phyloP scores from a whole-genome alignment of 2,113 vertebrate species.

The Gadus chalcogrammus region DNA sequence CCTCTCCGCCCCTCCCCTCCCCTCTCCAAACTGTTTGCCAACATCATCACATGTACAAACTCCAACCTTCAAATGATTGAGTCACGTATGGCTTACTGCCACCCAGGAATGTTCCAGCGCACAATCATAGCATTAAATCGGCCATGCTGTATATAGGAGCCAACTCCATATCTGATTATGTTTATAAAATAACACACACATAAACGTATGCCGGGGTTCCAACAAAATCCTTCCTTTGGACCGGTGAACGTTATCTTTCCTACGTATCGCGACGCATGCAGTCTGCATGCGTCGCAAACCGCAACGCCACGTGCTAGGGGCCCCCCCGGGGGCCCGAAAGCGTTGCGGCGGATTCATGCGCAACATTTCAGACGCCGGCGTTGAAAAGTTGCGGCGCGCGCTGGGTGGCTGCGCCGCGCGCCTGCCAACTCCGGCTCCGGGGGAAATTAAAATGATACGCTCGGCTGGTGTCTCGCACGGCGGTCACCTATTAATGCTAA shows the following conservation, averaged over 20 bases:
- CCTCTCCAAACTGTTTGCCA: not conserved
- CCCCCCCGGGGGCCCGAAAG: not conserved
- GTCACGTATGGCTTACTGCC: constrained; percentile 5
- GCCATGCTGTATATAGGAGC: constrained; percentile 35
- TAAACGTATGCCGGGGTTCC: no score
- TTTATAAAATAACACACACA: constrained; percentile 43
- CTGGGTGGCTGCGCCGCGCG: constrained; percentile 34
- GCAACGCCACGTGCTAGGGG: not conserved
- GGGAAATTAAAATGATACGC: constrained; percentile 60
- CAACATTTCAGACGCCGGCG: constrained; percentile 32
- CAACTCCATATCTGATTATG: constrained; percentile 45
- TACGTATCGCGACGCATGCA: constrained; percentile 17
- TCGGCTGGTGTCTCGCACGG: constrained; percentile 39
- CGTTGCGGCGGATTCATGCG: constrained; percentile 27
- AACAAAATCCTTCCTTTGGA: no score
- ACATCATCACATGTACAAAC: not conserved
- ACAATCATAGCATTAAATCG: constrained; percentile 42
- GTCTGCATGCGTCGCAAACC: not conserved
- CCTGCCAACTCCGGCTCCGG: constrained; percentile 63
- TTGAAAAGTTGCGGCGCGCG: constrained; percentile 15
- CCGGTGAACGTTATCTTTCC: constrained; percentile 12
- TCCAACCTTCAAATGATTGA: not conserved
- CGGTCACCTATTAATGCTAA: constrained; percentile 51
- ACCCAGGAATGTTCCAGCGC: constrained; percentile 22
- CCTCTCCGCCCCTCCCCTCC: not conserved